Evolutionary conservation across 2,113 vertebrate genomes (phyloP).

Genomic region (Genyomyrus donnyi): DNA sequence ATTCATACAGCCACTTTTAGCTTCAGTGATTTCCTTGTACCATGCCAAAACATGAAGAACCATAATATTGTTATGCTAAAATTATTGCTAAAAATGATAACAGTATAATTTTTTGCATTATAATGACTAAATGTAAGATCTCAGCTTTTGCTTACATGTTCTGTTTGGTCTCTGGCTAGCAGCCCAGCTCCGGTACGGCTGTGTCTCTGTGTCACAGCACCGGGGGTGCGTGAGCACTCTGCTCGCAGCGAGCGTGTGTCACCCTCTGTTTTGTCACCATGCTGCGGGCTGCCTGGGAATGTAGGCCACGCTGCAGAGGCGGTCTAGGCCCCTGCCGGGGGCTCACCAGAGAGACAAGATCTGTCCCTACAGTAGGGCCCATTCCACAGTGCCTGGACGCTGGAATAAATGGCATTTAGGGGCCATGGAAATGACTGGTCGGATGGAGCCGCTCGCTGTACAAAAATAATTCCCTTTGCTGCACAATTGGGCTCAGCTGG

Average conservation of each 20-base stretch:
- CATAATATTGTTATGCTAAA: not conserved
- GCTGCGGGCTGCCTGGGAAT: conserved; percentile 28
- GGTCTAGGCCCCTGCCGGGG: not conserved
- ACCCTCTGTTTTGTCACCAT: conserved; percentile 32
- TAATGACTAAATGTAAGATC: not conserved
- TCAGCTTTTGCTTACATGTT: not conserved
- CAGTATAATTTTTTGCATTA: not conserved
- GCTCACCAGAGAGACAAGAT: not conserved
- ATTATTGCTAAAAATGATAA: not conserved
- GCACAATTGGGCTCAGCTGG: conserved; percentile 40
- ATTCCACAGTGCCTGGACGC: not conserved
- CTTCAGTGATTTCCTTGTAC: not conserved
- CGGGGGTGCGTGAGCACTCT: not conserved
- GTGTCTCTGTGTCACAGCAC: not conserved
- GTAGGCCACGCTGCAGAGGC: conserved; percentile 34
- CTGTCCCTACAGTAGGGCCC: not conserved
- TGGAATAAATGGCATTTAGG: conserved; percentile 27
- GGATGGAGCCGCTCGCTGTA: conserved; percentile 21
- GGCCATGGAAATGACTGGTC: conserved; percentile 22
- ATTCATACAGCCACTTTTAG: not conserved
- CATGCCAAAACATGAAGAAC: not conserved
- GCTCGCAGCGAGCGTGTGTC: conserved; percentile 28
- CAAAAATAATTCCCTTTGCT: conserved; percentile 36
- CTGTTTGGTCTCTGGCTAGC: not conserved
- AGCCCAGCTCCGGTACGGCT: not conserved